Evolutionary conservation across 2,113 vertebrate species (phyloP).

Genomic region (Rhea americana): DNA sequence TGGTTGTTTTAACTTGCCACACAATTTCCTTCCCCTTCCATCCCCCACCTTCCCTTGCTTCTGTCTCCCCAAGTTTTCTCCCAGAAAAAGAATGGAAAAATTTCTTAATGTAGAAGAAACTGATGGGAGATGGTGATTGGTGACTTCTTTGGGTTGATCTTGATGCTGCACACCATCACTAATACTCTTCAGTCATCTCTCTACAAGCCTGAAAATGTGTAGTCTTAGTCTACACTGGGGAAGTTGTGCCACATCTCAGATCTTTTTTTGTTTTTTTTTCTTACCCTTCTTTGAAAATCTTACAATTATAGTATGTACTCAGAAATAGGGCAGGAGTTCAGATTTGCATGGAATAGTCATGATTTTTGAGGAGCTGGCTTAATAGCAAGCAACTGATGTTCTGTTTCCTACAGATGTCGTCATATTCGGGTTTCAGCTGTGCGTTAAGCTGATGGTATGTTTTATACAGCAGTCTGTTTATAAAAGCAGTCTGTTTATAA

Average conservation of each 20-base stretch:
- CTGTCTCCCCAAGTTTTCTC: background rate
- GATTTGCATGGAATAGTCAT: accelerated
- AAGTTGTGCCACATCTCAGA: background rate
- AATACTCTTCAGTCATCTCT: background rate
- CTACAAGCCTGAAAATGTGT: background rate
- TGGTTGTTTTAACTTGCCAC: background rate
- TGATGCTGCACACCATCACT: background rate
- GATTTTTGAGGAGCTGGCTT: background rate
- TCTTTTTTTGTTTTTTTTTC: background rate
- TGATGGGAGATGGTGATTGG: background rate
- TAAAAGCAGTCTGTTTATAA: background rate
- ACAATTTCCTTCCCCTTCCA: too few relatives aligned
- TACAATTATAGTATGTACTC: accelerated
- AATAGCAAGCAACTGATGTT: background rate
- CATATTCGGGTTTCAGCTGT: background rate
- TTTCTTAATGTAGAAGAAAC: background rate
- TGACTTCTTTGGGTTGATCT: background rate
- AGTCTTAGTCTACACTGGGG: background rate
- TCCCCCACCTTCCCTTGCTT: background rate
- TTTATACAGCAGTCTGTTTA: background rate
- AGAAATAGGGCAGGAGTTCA: background rate
- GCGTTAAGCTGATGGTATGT: background rate
- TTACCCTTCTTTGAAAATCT: background rate
- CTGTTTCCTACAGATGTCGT: background rate
- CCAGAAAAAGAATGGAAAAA: background rate